Evolutionary conservation across 2,113 vertebrate species (phyloP).

Genomic region (Odocoileus virginianus): DNA sequence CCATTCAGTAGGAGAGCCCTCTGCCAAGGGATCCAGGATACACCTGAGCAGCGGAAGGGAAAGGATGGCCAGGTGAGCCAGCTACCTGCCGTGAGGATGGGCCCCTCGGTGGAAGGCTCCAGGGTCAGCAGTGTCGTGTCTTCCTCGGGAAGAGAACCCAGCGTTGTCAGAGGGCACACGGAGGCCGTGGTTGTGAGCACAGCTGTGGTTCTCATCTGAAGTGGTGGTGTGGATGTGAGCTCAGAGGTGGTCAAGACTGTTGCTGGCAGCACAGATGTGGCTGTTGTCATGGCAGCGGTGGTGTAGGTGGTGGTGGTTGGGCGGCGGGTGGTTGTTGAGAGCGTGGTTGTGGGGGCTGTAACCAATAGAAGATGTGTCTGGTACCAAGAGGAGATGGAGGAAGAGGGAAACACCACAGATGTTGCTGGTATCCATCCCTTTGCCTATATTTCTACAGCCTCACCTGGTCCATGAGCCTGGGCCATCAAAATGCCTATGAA

Average conservation of each 20-base stretch:
- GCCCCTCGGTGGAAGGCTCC: not conserved
- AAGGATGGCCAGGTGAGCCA: not conserved
- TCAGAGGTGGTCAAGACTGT: not conserved
- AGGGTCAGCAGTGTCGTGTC: rapidly evolving
- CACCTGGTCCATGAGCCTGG: not conserved
- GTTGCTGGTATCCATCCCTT: not conserved
- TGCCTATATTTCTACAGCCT: not conserved
- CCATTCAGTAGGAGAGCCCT: not conserved
- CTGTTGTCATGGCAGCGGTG: not conserved
- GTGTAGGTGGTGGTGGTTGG: not conserved
- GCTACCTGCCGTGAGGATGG: not conserved
- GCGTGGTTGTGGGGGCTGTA: constrained; percentile 17
- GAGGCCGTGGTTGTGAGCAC: not conserved
- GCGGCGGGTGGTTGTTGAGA: not conserved
- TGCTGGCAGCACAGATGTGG: not conserved
- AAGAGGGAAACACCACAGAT: not conserved
- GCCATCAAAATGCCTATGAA: not conserved
- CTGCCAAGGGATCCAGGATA: not conserved
- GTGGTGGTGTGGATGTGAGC: not conserved
- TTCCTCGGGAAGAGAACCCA: not conserved
- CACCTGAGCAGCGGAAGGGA: not conserved
- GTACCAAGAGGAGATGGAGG: not conserved
- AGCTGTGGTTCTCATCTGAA: not conserved
- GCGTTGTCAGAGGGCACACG: not conserved
- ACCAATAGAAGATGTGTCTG: not conserved